A percentile compares a stretch with the other conserved stretches of the same genome.
These are phyloP conservation scores for Baccha elongata DNA, from an alignment of 2,888 invertebrate genomes.

Conservation along the genomic window DNA sequence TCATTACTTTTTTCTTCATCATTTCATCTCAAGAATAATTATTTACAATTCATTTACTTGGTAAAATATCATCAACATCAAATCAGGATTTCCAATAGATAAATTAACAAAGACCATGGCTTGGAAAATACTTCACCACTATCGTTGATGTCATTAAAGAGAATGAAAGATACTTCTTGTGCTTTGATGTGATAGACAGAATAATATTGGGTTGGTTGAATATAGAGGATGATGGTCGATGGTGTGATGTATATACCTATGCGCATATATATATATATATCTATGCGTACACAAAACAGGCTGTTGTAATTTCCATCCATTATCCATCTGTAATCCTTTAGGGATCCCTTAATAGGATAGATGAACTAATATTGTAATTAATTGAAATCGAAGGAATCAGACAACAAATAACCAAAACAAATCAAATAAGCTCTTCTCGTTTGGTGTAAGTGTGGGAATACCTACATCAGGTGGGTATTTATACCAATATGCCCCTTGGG, in stretches of 20 bases:
- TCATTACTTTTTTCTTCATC: too few relatives aligned
- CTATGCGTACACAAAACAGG: slow-evolving; percentile 5
- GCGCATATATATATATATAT: too few relatives aligned
- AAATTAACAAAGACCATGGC: slow-evolving; percentile 47
- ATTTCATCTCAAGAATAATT: too few relatives aligned
- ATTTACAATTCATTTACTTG: too few relatives aligned
- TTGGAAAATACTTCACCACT: slow-evolving; percentile 49
- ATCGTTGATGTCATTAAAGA: slow-evolving; percentile 48
- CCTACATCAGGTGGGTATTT: slow-evolving; percentile 48
- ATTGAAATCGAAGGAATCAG: slow-evolving; percentile 70
- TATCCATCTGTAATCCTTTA: slow-evolving; percentile 69
- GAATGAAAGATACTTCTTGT: slow-evolving; percentile 26
- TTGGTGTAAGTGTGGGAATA: slow-evolving; percentile 34
- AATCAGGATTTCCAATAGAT: slow-evolving; percentile 54
- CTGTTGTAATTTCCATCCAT: slow-evolving; percentile 64
- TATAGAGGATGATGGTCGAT: not conserved
- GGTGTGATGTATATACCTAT: not conserved
- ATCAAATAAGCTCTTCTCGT: slow-evolving; percentile 46
- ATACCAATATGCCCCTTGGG: not conserved
- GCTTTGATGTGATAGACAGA: slow-evolving; percentile 1
- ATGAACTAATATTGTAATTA: slow-evolving; percentile 72
- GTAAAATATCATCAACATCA: slow-evolving; percentile 60
- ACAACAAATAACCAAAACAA: slow-evolving; percentile 68
- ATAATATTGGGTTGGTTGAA: too few relatives aligned
- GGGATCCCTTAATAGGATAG: slow-evolving; percentile 67